Conservation (phyloP, 2,797 vertebrate species). For the Onychomys torridus region DNA sequence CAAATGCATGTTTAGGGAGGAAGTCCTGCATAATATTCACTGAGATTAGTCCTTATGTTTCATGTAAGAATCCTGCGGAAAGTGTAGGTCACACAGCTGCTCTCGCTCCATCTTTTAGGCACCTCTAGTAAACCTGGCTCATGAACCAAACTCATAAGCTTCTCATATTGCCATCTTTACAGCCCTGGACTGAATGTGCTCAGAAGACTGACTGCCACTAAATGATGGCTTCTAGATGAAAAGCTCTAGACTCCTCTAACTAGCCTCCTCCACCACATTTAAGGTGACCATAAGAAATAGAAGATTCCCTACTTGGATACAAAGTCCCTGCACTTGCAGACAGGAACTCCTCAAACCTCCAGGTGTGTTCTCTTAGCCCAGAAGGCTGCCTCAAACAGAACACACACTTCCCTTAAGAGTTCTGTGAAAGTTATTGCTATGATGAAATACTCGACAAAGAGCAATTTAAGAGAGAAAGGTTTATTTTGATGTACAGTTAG, state of each 20-base stretch:
- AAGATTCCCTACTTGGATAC: slow-evolving; percentile 32
- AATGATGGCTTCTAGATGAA: not conserved
- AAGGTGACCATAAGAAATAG: slow-evolving; percentile 29
- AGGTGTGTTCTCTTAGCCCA: not conserved
- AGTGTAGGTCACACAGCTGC: not conserved
- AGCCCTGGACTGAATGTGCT: not conserved
- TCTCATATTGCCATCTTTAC: not conserved
- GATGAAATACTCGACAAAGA: not conserved
- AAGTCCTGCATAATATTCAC: not conserved
- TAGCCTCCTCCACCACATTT: not conserved
- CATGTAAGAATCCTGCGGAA: not conserved
- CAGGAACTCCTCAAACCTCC: slow-evolving; percentile 22
- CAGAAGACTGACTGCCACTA: not conserved
- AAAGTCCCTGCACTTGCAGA: not conserved
- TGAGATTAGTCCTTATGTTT: not conserved
- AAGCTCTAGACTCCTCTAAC: not conserved
- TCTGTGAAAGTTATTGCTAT: slow-evolving; percentile 30
- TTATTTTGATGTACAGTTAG: not conserved
- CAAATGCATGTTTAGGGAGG: not conserved
- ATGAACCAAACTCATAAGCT: not conserved
- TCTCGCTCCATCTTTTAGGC: not conserved
- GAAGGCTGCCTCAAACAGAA: not conserved
- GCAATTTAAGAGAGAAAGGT: not conserved
- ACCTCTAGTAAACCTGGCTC: not conserved
- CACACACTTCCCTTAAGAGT: not conserved